Base-by-base conservation (phyloP, 2,888 invertebrate genomes). In the Lasius fuliginosus region DNA sequence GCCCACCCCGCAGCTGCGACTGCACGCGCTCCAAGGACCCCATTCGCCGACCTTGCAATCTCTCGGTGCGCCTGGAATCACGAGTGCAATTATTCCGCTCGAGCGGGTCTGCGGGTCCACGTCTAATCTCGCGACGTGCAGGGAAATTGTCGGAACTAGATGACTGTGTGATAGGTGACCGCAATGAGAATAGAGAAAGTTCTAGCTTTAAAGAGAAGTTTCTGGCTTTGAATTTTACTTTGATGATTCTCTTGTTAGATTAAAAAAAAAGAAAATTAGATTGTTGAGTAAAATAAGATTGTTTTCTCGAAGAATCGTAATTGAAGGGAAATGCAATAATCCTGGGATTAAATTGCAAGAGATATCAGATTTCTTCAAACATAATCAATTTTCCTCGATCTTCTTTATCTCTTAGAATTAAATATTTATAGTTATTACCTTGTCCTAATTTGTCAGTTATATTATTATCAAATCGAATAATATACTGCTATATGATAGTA, bases 1-100 rank as follows among this genome's bases (percentile, higher is more conserved):
- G 36, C 99, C 99, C 86, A 98, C 98, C 88, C 98, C 98, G 94
- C 99, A 98, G 76, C 97, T 97, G 93, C 97, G 97, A 95, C 97
- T 98, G 96, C 99, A 99, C 11, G 97, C 95, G 92, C 97, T 97
- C 98, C 98, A 98, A 82, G 97, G 97, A 40, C 97, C 97, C 98
- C 98, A 98, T 89, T 97, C 97, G 87, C 97, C 96, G 75, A 98
- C 97, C 91, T 97, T 97, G 95, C 98, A 98, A 95, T 98, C 98
- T 91, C 97, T 96, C 79, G 97, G 96, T 93, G 96, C 95, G 92
- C 96, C 96, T 95, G 94, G 79, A 94, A 90, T 76, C 56, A 76
- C 36, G 65, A 76, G 79, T 73, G 82, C 75, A 81, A 81, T 81
- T 81, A 71, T 81, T 81, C 71, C 73, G 62, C 81, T 81, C 74